Percentiles rank a stretch among this genome's conserved stretches.
phyloP scores from a whole-genome alignment of 2,113 vertebrate genomes.

The Sturnus vulgaris region DNA sequence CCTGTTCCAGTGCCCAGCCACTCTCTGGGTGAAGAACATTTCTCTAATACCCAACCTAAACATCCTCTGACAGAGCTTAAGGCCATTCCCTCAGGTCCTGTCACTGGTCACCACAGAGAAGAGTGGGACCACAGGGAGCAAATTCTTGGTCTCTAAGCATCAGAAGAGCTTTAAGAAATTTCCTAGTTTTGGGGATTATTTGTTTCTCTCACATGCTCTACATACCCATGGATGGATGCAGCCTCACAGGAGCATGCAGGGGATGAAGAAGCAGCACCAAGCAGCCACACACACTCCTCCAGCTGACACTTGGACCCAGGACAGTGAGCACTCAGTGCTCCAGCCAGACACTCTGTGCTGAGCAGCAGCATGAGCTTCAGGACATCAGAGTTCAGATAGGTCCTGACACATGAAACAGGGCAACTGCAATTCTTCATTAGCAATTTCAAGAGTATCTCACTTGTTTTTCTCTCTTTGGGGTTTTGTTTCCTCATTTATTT shows the following conservation, averaged over 20 bases:
- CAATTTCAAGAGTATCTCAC: not conserved
- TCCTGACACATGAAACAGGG: not conserved
- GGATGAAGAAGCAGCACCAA: fast-evolving
- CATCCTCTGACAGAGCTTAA: not conserved
- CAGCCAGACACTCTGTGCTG: not conserved
- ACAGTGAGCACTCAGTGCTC: not conserved
- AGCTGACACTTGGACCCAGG: not conserved
- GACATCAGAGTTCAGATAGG: not conserved
- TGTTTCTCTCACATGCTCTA: not conserved
- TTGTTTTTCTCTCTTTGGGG: not conserved
- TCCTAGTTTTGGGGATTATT: not conserved
- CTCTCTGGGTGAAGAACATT: not conserved
- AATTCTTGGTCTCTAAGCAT: not conserved
- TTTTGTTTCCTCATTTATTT: not conserved
- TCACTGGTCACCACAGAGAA: not conserved
- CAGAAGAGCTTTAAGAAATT: not conserved
- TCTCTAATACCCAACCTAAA: not conserved
- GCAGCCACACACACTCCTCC: fast-evolving
- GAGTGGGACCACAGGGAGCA: not conserved
- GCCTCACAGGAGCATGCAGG: not conserved
- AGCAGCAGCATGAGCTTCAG: not conserved
- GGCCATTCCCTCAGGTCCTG: not conserved
- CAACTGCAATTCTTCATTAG: not conserved
- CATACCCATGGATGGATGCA: fast-evolving
- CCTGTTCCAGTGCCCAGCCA: not conserved